Evolutionary conservation across 2,888 invertebrate genomes (phyloP).

Genomic region (Sarcophaga subvicina): DNA sequence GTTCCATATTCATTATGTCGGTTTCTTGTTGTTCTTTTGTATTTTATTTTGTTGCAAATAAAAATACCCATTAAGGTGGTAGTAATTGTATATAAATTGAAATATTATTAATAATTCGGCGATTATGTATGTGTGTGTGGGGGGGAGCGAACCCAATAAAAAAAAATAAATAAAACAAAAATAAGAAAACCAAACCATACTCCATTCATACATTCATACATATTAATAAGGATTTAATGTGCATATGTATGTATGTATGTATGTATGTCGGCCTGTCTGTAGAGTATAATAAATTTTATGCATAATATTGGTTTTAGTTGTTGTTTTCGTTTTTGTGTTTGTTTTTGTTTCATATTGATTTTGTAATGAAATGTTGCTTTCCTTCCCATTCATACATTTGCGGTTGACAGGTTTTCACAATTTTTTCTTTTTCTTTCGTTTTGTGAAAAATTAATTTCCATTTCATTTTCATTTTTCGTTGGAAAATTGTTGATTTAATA

Average conservation of each 20-base stretch:
- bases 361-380: constrained; percentile 10
- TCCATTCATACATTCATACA: too few species aligned
- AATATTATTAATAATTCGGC: constrained; percentile 54
- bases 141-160: too few species aligned
- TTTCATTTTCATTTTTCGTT: neutral
- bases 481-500: neutral
- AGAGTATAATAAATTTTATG: neutral
- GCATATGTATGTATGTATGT: too few species aligned
- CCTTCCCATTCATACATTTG: neutral
- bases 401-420: constrained; percentile 7
- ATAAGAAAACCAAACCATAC: neutral
- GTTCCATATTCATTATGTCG: neutral
- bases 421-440: neutral
- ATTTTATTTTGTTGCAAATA: too few species aligned
- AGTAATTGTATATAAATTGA: constrained; percentile 65
- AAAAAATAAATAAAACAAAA: neutral
- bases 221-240: too few species aligned
- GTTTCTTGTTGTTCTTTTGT: neutral
- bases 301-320: neutral
- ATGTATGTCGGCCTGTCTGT: too few species aligned
- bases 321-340: neutral
- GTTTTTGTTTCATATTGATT: neutral
- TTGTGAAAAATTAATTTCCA: neutral
- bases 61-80: constrained; percentile 27
- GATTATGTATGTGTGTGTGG: constrained; percentile 18